phyloP scores from a whole-genome alignment of 2,888 invertebrate genomes.

The Vesta saturnalis region DNA sequence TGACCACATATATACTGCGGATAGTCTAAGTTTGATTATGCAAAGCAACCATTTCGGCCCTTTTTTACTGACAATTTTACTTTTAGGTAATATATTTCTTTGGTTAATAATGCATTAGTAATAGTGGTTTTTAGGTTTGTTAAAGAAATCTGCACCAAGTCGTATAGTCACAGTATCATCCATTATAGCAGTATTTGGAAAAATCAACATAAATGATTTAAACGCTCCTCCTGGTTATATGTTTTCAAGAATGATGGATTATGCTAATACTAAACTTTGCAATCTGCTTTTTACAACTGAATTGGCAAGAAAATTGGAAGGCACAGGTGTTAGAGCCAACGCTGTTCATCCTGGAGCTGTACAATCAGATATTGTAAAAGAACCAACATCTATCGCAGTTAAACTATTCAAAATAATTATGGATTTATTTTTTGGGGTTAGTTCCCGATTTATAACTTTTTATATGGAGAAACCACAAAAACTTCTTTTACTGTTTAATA shows the following conservation, averaged over 20 bases:
- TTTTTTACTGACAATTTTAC: conserved; percentile 73
- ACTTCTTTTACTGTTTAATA: no score
- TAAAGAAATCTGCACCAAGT: conserved; percentile 55
- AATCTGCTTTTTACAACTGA: conserved; percentile 56
- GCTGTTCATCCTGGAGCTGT: conserved; percentile 58
- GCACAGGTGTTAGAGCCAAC: conserved; percentile 55
- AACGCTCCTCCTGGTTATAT: conserved; percentile 7
- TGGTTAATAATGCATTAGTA: no score
- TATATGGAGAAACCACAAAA: no score
- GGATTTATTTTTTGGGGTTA: neutral
- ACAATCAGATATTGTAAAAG: conserved; percentile 49
- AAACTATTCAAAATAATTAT: neutral
- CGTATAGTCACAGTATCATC: conserved; percentile 56
- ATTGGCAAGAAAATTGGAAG: conserved; percentile 53
- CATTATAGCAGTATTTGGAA: conserved; percentile 50
- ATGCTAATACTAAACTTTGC: conserved; percentile 57
- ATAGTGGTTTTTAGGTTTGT: conserved; percentile 63
- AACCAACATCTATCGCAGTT: neutral
- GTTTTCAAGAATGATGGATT: conserved; percentile 39
- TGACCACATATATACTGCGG: conserved; percentile 64
- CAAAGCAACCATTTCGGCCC: conserved; percentile 72
- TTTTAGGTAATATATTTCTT: conserved; percentile 62
- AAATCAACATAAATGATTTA: conserved; percentile 47
- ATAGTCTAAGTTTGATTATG: conserved; percentile 71
- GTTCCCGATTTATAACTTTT: no score